Conservation (phyloP, 1,140 invertebrate species). For the Neotoxoptera formosana region DNA sequence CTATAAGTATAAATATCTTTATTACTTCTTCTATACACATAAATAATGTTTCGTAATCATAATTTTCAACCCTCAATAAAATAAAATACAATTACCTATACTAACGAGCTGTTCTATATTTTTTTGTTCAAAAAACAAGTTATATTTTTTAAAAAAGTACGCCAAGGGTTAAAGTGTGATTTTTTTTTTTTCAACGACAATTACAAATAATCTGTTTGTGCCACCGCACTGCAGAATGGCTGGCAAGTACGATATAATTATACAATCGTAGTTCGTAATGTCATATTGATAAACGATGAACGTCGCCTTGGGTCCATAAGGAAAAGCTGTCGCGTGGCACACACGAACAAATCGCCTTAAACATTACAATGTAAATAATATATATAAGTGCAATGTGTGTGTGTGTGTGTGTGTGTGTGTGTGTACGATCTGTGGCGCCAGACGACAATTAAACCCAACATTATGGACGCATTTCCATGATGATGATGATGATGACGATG, state of each 20-base stretch:
- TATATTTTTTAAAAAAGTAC: not conserved
- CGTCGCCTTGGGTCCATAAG: not conserved
- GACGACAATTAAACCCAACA: conserved; percentile 50
- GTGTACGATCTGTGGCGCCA: conserved; percentile 34
- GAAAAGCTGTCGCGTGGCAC: not conserved
- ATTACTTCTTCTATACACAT: not conserved
- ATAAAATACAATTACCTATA: not conserved
- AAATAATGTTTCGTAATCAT: not conserved
- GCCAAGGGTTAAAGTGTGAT: not conserved
- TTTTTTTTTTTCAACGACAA: not conserved
- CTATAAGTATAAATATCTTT: not conserved
- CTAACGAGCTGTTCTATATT: not conserved
- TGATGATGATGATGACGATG: not conserved
- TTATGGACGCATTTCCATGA: conserved; percentile 32
- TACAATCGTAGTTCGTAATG: not conserved
- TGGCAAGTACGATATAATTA: not conserved
- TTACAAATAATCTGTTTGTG: not conserved
- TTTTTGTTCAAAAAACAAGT: not conserved
- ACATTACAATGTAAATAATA: not conserved
- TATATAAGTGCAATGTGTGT: not conserved
- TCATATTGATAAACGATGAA: not conserved
- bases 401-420: not conserved
- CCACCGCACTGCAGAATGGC: not conserved
- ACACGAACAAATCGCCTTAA: conserved; percentile 4
- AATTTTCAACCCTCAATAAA: not conserved